Evolutionary conservation across 2,797 vertebrate genomes (phyloP), one percentile per base, ranked within the genome.

Genomic region (Hapalemur alaotrensis): DNA sequence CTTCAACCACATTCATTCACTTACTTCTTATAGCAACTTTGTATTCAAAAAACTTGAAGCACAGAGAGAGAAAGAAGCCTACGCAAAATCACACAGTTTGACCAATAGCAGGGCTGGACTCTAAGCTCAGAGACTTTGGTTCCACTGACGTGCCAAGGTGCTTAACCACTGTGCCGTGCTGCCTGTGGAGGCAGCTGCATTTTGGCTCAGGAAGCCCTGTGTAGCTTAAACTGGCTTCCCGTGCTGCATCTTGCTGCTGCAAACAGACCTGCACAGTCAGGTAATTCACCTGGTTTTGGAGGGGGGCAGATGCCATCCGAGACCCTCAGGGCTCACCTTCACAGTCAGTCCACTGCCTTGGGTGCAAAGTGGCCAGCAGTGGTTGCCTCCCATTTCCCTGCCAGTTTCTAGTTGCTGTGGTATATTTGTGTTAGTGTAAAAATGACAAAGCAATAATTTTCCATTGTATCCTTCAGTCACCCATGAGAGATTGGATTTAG

Each of bases 401-500:
- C 0, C 1, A 80, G 61, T 89, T 84, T 54, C 90, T 46, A 89
- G 89, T 95, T n/a, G 50, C 98, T 83, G 20, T 94, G 93, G 92
- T 96, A 91, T 98, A 97, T 98, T 98, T 98, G 92, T 91, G 72
- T 94, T 93, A 94, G 96, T 96, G 97, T 97, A 97, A 98, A 98
- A 98, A 97, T 98, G 98, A 98, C 98, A 98, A 98, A 98, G 93
- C 95, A 95, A 93, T 98, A 97, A 98, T 98, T 98, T 98, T 98
- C 98, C 98, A 98, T 98, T 98, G 97, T 96, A 98, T 98, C 97
- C 98, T 97, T 98, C 98, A 98, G 95, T 97, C 98, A 97, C 97
- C 98, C 98, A 97, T 98, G 98, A 98, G 97, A 98, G 98, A 98
- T 98, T 98, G 95, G 97, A 97, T 98, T 98, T 98, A 98, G 97